A percentile compares a stretch with the other conserved stretches of the same genome.
These are phyloP conservation scores for Macrotis lagotis DNA, from an alignment of 2,113 vertebrate species.

Conservation along the genomic window DNA sequence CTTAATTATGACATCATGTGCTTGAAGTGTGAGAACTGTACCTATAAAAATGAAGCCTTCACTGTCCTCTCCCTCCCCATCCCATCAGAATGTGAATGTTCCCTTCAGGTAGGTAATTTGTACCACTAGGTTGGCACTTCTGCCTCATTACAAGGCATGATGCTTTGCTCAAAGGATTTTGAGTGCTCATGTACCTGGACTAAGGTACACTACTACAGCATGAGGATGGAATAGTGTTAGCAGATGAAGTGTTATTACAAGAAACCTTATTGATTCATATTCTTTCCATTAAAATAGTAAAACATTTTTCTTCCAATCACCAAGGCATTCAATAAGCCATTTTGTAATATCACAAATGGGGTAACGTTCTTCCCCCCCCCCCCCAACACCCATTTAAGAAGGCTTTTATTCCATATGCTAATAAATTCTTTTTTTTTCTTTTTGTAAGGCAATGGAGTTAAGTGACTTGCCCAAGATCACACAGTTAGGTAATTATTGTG, in stretches of 20 bases:
- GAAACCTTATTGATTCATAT: neutral
- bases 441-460: too few species aligned
- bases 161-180: neutral
- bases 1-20: slow-evolving; percentile 84
- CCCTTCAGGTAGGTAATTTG: slow-evolving; percentile 85
- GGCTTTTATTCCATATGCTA: slow-evolving; percentile 16
- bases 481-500: too few species aligned
- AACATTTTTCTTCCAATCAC: neutral
- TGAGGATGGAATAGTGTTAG: accelerated
- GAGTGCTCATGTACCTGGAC: neutral
- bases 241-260: neutral
- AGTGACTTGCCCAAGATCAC: too few species aligned
- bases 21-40: slow-evolving; percentile 83
- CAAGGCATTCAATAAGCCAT: neutral
- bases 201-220: neutral
- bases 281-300: slow-evolving; percentile 18
- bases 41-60: slow-evolving; percentile 84
- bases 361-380: neutral
- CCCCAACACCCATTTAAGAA: neutral
- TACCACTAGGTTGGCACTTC: neutral
- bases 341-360: neutral
- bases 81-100: slow-evolving; percentile 81
- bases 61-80: slow-evolving; percentile 89
- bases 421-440: neutral
- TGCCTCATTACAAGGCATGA: neutral